phyloP scores from a whole-genome alignment of 1,140 invertebrate genomes.

The Pantala flavescens region DNA sequence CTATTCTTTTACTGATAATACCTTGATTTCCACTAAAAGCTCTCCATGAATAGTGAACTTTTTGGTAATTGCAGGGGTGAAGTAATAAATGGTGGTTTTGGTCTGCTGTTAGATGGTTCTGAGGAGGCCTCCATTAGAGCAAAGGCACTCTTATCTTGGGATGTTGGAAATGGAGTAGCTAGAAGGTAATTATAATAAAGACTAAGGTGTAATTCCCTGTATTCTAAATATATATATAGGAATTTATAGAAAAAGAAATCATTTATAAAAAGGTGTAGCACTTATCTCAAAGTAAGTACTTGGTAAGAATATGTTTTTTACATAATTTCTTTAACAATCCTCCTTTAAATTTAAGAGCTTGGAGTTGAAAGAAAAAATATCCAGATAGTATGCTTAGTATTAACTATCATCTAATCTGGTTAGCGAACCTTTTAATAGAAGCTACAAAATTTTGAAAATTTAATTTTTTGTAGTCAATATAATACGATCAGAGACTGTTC shows the following conservation, averaged over 20 bases:
- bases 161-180: conserved; percentile 54
- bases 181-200: conserved; percentile 26
- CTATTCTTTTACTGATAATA: too few relatives aligned
- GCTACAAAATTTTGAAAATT: too few relatives aligned
- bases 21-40: too few relatives aligned
- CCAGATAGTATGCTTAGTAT: too few relatives aligned
- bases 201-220: neutral
- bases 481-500: neutral
- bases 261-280: neutral
- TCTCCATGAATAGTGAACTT: too few relatives aligned
- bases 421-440: too few relatives aligned
- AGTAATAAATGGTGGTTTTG: conserved; percentile 60
- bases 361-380: neutral
- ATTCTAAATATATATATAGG: conserved; percentile 1
- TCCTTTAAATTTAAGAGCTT: neutral
- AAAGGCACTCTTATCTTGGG: conserved; percentile 48
- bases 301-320: neutral
- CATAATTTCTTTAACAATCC: neutral
- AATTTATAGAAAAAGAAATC: conserved; percentile 8
- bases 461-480: too few relatives aligned
- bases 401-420: too few relatives aligned
- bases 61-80: conserved; percentile 41
- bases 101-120: conserved; percentile 52
- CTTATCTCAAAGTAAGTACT: neutral
- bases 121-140: conserved; percentile 41